phyloP scores from a whole-genome alignment of 2,113 vertebrate species.

The Romanogobio albipinnatus region DNA sequence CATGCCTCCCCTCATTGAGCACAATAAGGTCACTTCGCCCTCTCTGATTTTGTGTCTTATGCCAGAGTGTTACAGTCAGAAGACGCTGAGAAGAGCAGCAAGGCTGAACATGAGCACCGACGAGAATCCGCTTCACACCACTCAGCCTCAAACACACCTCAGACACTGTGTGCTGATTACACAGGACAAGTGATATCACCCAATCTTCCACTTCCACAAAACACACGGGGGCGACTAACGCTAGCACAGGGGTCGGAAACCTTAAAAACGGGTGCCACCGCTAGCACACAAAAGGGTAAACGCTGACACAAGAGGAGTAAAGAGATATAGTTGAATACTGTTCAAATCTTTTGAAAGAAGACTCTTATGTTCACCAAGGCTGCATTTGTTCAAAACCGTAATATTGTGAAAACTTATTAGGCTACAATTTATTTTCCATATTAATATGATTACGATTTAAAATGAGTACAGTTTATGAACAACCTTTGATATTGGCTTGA shows the following conservation, averaged over 20 bases:
- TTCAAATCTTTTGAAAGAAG: no score
- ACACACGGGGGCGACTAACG: background rate
- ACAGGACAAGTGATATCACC: background rate
- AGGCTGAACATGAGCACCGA: constrained; percentile 7
- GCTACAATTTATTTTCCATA: no score
- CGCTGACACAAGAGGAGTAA: background rate
- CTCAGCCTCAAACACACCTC: constrained; percentile 4
- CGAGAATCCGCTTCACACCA: constrained; percentile 17
- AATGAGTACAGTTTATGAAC: no score
- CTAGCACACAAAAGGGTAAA: background rate
- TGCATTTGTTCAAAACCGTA: no score
- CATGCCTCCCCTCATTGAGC: constrained; percentile 16
- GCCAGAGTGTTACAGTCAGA: constrained; percentile 21
- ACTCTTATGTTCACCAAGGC: no score
- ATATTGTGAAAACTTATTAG: no score
- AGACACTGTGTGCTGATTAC: constrained; percentile 9
- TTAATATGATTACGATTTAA: no score
- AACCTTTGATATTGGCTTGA: no score
- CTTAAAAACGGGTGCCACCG: background rate
- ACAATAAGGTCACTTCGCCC: constrained; percentile 27
- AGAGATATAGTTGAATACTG: background rate
- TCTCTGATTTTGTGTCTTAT: background rate
- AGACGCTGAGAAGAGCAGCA: background rate
- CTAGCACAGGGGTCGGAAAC: background rate
- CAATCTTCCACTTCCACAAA: background rate